phyloP scores from a whole-genome alignment of 2,113 vertebrate genomes.

The Myotis lucifugus region DNA sequence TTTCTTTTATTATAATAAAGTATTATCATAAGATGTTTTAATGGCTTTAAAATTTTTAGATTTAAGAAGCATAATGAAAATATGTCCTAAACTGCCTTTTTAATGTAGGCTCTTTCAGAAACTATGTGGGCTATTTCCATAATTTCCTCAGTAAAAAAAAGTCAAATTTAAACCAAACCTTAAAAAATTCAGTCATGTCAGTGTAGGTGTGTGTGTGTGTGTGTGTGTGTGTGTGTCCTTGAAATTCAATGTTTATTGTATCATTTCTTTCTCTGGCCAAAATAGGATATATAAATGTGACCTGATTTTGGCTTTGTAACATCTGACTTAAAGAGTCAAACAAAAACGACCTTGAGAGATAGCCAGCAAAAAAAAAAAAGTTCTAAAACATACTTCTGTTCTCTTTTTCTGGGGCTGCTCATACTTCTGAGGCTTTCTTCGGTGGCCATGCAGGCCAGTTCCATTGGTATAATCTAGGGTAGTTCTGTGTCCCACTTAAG shows the following conservation, averaged over 20 bases:
- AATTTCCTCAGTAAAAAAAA: slow-evolving; percentile 7
- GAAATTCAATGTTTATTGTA: not conserved
- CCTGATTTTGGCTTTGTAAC: not conserved
- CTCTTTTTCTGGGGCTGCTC: not conserved
- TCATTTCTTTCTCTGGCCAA: not conserved
- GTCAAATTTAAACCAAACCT: not conserved
- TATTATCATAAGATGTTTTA: not conserved
- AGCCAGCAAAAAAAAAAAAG: not conserved
- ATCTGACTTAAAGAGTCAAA: not conserved
- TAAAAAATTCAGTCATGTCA: not conserved
- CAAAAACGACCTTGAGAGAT: not conserved
- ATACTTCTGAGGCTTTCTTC: not conserved
- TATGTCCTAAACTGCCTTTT: not conserved
- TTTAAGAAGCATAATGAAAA: not conserved
- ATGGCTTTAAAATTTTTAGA: not conserved
- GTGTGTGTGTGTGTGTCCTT: not conserved
- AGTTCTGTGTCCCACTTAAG: not conserved
- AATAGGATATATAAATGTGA: not conserved
- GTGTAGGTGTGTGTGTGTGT: not conserved
- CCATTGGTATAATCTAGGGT: not conserved
- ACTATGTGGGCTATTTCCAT: not conserved
- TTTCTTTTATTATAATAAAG: not conserved
- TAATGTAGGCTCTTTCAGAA: not conserved
- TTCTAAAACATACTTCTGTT: not conserved
- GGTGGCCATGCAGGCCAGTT: not conserved